phyloP scores from a whole-genome alignment of 2,888 invertebrate genomes.

The Troides aeacus region DNA sequence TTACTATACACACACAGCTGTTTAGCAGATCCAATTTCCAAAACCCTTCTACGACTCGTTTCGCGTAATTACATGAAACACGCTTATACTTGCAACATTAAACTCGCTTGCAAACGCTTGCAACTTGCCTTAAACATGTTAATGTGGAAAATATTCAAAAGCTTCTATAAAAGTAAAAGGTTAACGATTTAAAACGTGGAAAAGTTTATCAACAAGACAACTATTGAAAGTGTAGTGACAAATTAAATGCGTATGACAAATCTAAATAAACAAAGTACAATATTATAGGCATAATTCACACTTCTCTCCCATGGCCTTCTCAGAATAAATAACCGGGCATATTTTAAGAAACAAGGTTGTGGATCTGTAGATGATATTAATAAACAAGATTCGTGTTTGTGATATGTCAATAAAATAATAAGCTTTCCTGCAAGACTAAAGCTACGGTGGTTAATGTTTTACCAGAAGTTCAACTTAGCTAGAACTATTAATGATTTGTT shows the following conservation, averaged over 20 bases:
- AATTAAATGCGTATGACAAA: conserved; percentile 2
- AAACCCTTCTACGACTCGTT: too few species aligned
- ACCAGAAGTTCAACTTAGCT: background rate
- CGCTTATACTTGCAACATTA: too few species aligned
- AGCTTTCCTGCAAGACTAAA: background rate
- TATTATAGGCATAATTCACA: conserved; percentile 20
- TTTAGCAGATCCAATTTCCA: too few species aligned
- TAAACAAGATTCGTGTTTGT: conserved; percentile 9
- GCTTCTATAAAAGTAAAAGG: too few species aligned
- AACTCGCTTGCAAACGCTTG: too few species aligned
- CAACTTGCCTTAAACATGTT: too few species aligned
- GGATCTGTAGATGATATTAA: conserved; percentile 14
- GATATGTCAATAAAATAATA: background rate
- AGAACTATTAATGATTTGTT: background rate
- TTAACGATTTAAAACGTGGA: too few species aligned
- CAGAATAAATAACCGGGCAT: conserved; percentile 19
- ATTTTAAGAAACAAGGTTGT: conserved; percentile 19
- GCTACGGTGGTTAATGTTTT: background rate
- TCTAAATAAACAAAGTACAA: background rate
- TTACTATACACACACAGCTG: too few species aligned
- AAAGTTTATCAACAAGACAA: background rate
- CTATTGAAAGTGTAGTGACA: background rate
- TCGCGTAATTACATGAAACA: too few species aligned
- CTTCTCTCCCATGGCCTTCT: conserved; percentile 17
- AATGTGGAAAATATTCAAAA: too few species aligned